Evolutionary conservation across 1,140 invertebrate genomes (phyloP).

Genomic region (Drosophila baimaii): DNA sequence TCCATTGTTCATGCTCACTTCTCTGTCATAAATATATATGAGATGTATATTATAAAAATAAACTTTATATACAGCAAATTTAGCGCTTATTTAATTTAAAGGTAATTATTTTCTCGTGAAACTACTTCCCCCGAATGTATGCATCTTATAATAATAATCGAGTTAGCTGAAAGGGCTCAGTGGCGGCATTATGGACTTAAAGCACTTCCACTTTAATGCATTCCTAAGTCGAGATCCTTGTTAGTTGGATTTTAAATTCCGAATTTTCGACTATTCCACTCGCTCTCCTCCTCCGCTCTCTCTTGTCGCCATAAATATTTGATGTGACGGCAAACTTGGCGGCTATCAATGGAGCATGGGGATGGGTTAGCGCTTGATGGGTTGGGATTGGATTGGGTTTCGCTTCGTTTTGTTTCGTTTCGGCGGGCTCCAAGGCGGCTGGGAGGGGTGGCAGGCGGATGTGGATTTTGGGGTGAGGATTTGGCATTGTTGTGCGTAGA

Average conservation of each 20-base stretch:
- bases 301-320: constrained; percentile 77
- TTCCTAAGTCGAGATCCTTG: constrained; percentile 19
- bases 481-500: constrained; percentile 81
- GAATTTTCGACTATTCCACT: constrained; percentile 42
- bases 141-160: not conserved
- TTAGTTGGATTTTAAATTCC: constrained; percentile 44
- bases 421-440: not conserved
- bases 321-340: constrained; percentile 70
- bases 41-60: too few relatives aligned
- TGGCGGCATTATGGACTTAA: constrained; percentile 4
- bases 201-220: constrained; percentile 21
- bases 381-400: constrained; percentile 23
- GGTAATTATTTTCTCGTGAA: not conserved
- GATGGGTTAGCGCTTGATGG: constrained; percentile 11
- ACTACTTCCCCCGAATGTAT: not conserved
- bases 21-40: not conserved
- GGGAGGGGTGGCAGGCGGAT: not conserved
- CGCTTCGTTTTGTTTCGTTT: constrained; percentile 15
- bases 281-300: constrained; percentile 25
- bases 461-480: constrained; percentile 15
- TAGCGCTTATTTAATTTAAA: not conserved
- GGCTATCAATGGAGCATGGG: constrained; percentile 63
- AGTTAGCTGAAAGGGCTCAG: not conserved
- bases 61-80: too few relatives aligned
- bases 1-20: not conserved